Evolutionary conservation across 2,113 vertebrate species (phyloP), one percentile per base, ranked within the genome.

Genomic region (Monopterus albus): DNA sequence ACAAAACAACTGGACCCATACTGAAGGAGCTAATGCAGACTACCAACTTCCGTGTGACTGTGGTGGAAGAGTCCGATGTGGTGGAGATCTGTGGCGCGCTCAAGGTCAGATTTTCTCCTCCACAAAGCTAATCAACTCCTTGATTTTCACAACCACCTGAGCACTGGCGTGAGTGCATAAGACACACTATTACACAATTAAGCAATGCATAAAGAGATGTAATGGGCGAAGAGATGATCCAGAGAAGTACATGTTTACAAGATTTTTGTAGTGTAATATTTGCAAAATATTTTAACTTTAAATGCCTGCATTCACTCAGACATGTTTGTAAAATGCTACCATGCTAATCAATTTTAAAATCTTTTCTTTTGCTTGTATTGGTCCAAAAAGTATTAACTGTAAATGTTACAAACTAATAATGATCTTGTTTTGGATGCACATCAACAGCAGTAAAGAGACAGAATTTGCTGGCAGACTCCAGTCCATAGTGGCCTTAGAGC

Each of bases 1-100:
- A 96, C 75, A 70, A 33, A 20, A 88, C 91, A n/a, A 81, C 93
- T 0, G 94, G 96, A 31, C 88, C 94, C 59, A 72, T 91, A 23
- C 88, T 99, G 89, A 99, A 99, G 88, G 93, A 97, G 23, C 91
- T 99, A 82, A 95, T 99, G 94, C 96, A 99, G 88, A 98, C 97
- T 0, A 92, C 87, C 0, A 98, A 97, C 72, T 99, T 99, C 87
- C 93, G 97, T 0, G 94, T 99, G 84, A 95, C 95, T 0, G 96
- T 99, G 84, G 98, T 99, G 71, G 89, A 92, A 39, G 97, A 99
- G 35, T 92, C 96, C 0, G 96, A 98, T 28, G 97, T 98, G 0
- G 98, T 99, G 1, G 98, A 99, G 94, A 95, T 99, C 86, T 99
- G 98, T 4, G 98, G 98, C 12, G 97, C 97, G 5, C 94, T 99